These are phyloP conservation scores for Premnoplex brunnescens DNA, from an alignment of 2,797 vertebrate genomes.

Conservation along the genomic window DNA sequence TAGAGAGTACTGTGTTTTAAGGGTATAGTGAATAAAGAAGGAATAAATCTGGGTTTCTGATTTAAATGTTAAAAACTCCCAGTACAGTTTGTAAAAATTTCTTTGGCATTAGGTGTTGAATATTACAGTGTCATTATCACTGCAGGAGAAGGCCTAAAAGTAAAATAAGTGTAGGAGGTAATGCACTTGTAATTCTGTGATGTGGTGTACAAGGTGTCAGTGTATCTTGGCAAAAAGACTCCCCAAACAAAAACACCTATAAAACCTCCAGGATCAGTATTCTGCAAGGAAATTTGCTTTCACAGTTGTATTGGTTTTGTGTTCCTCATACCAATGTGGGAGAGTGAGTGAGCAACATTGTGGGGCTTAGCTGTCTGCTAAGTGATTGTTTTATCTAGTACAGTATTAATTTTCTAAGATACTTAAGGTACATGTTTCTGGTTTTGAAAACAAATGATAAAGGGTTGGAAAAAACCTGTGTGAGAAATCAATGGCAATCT, in stretches of 20 bases:
- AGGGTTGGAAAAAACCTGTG: background rate
- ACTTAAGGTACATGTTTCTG: background rate
- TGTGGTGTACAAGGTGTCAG: background rate
- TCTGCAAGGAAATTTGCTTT: background rate
- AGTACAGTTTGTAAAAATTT: background rate
- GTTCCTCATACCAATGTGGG: background rate
- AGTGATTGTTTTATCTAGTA: background rate
- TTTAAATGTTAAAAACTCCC: background rate
- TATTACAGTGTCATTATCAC: background rate
- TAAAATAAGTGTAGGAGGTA: background rate
- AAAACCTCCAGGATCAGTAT: background rate
- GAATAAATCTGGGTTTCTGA: background rate
- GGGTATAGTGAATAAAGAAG: background rate
- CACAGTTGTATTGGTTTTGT: background rate
- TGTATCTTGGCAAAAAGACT: background rate
- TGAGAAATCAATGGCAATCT: background rate
- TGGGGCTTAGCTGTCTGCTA: background rate
- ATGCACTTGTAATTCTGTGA: background rate
- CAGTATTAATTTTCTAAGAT: background rate
- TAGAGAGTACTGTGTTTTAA: background rate
- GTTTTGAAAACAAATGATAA: background rate
- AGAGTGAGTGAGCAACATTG: background rate
- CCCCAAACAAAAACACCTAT: background rate
- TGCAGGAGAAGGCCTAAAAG: background rate
- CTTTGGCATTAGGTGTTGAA: background rate